phyloP scores from a whole-genome alignment of 2,888 invertebrate genomes.

The Tholera decimalis region DNA sequence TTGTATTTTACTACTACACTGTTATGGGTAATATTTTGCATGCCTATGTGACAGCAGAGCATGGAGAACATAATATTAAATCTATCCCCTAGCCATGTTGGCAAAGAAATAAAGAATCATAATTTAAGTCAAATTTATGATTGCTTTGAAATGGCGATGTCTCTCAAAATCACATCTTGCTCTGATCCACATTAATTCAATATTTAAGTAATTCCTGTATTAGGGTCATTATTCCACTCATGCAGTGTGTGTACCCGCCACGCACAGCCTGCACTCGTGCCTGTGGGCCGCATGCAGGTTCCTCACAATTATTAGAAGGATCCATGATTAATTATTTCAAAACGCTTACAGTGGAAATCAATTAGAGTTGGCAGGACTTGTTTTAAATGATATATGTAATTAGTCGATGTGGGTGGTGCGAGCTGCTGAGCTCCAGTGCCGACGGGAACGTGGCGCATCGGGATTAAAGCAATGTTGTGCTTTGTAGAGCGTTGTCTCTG shows the following conservation, averaged over 20 bases:
- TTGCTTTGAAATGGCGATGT: neutral
- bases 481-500: neutral
- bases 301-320: neutral
- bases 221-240: neutral
- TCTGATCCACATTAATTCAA: neutral
- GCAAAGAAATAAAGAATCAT: too few species aligned
- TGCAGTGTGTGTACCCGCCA: neutral
- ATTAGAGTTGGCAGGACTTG: constrained; percentile 31
- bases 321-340: constrained; percentile 26
- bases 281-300: neutral
- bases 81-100: too few species aligned
- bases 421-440: neutral
- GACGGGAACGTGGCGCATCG: neutral
- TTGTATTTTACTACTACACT: too few species aligned
- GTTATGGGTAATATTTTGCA: too few species aligned
- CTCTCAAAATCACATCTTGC: neutral
- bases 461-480: neutral
- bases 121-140: too few species aligned
- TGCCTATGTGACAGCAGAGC: too few species aligned
- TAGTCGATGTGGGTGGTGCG: constrained; percentile 35
- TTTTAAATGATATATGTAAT: constrained; percentile 23
- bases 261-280: neutral
- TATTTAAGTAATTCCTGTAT: neutral
- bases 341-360: constrained; percentile 30
- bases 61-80: too few species aligned